These are phyloP conservation scores for Coccyzus lansbergi DNA, from an alignment of 2,797 vertebrate genomes.

Conservation along the genomic window DNA sequence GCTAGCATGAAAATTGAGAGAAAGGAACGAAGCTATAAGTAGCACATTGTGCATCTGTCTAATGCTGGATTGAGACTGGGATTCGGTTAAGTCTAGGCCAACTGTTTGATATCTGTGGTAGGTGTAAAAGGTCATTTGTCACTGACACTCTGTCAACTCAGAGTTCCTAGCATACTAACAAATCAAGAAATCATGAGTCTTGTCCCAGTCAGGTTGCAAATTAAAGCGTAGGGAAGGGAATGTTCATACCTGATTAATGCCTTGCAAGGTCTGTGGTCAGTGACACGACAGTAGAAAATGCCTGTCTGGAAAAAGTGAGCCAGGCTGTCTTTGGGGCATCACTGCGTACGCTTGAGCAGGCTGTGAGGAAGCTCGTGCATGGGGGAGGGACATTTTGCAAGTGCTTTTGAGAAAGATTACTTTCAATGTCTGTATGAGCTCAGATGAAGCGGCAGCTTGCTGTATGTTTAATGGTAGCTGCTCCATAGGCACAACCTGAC, in stretches of 20 bases:
- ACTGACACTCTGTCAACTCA: background rate
- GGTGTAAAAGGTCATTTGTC: background rate
- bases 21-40: background rate
- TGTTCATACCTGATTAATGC: background rate
- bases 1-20: background rate
- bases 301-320: background rate
- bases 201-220: background rate
- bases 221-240: conserved; percentile 6
- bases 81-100: background rate
- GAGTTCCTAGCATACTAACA: background rate
- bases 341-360: background rate
- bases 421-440: background rate
- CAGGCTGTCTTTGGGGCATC: background rate
- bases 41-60: background rate
- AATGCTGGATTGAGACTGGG: background rate
- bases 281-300: background rate
- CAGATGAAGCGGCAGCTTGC: background rate
- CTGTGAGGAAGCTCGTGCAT: background rate
- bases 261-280: background rate
- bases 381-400: background rate
- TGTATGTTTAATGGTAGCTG: background rate
- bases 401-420: background rate
- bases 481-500: background rate
- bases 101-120: conserved; percentile 28
- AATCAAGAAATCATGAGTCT: background rate